Evolutionary conservation across 2,888 invertebrate genomes (phyloP).

Genomic region (Subacronicta megacephala): DNA sequence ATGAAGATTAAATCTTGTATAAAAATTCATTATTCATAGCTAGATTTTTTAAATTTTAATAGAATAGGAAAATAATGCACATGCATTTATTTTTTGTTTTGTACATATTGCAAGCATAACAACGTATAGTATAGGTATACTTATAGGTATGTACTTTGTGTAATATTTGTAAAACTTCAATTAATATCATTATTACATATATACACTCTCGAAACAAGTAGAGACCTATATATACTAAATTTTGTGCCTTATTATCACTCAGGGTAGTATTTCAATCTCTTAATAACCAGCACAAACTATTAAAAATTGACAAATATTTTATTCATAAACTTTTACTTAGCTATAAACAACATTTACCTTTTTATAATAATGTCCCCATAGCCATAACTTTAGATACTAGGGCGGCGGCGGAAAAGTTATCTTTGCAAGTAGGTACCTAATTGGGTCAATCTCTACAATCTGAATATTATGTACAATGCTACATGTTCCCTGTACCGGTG

Average conservation of each 20-base stretch:
- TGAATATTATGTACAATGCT: slow-evolving; percentile 33
- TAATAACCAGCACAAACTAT: slow-evolving; percentile 53
- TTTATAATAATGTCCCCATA: slow-evolving; percentile 47
- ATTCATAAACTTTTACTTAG: slow-evolving; percentile 48
- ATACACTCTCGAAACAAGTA: slow-evolving; percentile 57
- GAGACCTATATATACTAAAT: slow-evolving; percentile 48
- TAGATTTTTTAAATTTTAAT: slow-evolving; percentile 65
- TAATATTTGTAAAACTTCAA: slow-evolving; percentile 57
- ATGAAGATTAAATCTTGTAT: slow-evolving; percentile 80
- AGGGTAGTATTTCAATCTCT: slow-evolving; percentile 54
- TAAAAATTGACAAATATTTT: slow-evolving; percentile 60
- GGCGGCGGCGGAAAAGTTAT: slow-evolving; percentile 27
- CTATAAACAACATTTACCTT: slow-evolving; percentile 59
- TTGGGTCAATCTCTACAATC: slow-evolving; percentile 53
- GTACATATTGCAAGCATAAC: slow-evolving; percentile 69
- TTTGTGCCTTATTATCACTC: slow-evolving; percentile 74
- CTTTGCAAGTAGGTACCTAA: slow-evolving; percentile 38
- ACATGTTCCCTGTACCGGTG: slow-evolving; percentile 25
- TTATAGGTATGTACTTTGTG: slow-evolving; percentile 54
- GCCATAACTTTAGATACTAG: slow-evolving; percentile 22
- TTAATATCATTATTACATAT: slow-evolving; percentile 57
- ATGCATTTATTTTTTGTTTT: slow-evolving; percentile 66
- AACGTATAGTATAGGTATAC: slow-evolving; percentile 57
- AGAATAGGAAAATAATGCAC: slow-evolving; percentile 77
- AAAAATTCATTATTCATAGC: slow-evolving; percentile 75